Evolutionary conservation across 2,113 vertebrate species (phyloP), one percentile per base, ranked within the genome.

Genomic region (Alces alces): DNA sequence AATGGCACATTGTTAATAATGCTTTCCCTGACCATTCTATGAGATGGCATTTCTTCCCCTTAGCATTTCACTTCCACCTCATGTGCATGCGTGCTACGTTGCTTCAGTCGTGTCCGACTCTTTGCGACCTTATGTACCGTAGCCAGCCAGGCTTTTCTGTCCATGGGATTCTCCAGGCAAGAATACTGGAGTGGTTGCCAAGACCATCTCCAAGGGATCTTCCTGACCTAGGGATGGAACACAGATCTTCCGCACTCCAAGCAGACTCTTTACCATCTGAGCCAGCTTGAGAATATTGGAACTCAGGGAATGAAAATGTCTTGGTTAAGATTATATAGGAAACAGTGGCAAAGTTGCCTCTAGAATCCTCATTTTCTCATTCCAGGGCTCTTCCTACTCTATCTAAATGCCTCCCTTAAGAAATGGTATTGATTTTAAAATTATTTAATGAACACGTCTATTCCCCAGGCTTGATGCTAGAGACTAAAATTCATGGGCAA

Each of bases 371-470:
- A 2, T 87, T 54, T 90, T 95, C 70, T 87, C 30, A 80, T 82
- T n/a, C 36, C 45, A 45, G 8, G 73, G 28, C 50, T 73, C 43
- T 82, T 95, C 58, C 27, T 86, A 36, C 30, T 61, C 43, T 93
- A 21, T 30, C n/a, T 28, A 57, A 43, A 36, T 45, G 25, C 33
- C n/a, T 86, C 54, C 30, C 3, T 70, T 28, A 84, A 4, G 52
- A 83, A 92, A 43, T 70, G 55, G 30, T 61, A 54, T 21, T 88
- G 36, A 79, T 64, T 87, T 95, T 11, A 33, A 95, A 96, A 80
- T 50, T n/a, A 80, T 14, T 60, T 95, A 4, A 73, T n/a, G 54
- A 93, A 27, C 7, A 89, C 12, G 43, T 93, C 36, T 76, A 45
- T 64, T 82, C 21, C 19, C 33, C 33, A 97, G 5, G 45, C 21